phyloP scores from a whole-genome alignment of 2,797 vertebrate genomes.

The Arctocebus calabarensis region DNA sequence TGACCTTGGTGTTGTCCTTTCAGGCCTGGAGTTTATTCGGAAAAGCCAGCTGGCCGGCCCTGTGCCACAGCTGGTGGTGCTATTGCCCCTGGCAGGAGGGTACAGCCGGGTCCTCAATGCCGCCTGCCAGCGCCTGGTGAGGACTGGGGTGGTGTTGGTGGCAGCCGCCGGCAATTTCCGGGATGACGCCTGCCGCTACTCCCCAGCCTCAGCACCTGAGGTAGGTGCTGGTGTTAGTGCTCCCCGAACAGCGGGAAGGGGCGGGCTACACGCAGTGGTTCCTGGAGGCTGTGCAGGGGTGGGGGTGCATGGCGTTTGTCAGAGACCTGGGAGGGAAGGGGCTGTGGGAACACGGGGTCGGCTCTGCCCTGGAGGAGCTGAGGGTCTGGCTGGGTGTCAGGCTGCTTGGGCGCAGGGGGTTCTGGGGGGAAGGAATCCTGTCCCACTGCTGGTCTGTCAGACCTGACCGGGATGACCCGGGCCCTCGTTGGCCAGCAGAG shows the following conservation, averaged over 20 bases:
- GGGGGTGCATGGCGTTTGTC: too few relatives aligned
- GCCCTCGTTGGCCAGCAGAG: background rate
- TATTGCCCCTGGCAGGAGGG: conserved; percentile 90
- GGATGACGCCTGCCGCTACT: conserved; percentile 94
- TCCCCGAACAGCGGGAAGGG: background rate
- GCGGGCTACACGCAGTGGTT: too few relatives aligned
- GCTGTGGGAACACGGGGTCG: background rate
- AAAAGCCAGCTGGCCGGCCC: conserved; percentile 83
- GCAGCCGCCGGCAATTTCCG: conserved; percentile 93
- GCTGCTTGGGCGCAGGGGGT: too few relatives aligned
- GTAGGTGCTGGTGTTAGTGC: conserved; percentile 79
- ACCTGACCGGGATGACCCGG: background rate
- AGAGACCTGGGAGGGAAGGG: background rate
- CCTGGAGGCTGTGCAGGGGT: background rate
- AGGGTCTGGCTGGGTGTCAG: background rate
- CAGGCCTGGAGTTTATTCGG: conserved; percentile 92
- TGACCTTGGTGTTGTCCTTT: background rate
- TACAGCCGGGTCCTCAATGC: conserved; percentile 90
- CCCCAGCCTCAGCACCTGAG: conserved; percentile 93
- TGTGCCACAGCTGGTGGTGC: conserved; percentile 80
- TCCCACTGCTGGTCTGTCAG: background rate
- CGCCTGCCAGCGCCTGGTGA: conserved; percentile 88
- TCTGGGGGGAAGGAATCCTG: background rate
- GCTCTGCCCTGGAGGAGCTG: background rate
- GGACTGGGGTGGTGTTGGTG: conserved; percentile 87